Conservation (phyloP, 2,797 vertebrate species). For the Epinephelus awoara region DNA sequence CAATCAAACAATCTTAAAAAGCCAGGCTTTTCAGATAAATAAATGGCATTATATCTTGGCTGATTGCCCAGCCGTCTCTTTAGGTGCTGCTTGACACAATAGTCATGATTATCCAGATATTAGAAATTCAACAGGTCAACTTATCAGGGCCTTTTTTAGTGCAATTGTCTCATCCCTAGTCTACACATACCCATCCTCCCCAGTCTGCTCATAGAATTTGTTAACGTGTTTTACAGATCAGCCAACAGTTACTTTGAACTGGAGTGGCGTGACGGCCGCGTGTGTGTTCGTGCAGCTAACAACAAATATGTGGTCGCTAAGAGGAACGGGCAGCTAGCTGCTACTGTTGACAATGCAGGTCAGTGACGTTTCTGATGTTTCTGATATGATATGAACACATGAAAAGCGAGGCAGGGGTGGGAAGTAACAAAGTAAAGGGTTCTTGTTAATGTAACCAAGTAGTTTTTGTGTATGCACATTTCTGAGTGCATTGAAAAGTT, state of each 20-base stretch:
- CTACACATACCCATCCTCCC: not conserved
- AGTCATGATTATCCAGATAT: too few species aligned
- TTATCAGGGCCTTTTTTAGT: too few species aligned
- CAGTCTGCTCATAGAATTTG: slow-evolving; percentile 3
- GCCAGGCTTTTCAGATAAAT: too few species aligned
- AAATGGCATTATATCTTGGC: too few species aligned
- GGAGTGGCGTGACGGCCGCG: slow-evolving; percentile 92
- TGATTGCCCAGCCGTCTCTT: too few species aligned
- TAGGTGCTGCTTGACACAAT: too few species aligned
- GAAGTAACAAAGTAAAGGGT: not conserved
- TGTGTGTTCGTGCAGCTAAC: slow-evolving; percentile 92
- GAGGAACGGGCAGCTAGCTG: slow-evolving; percentile 96
- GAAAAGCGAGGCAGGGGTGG: too few species aligned
- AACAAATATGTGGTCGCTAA: slow-evolving; percentile 95
- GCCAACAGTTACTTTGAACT: slow-evolving; percentile 93
- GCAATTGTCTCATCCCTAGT: too few species aligned
- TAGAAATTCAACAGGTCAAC: too few species aligned
- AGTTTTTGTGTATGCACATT: not conserved
- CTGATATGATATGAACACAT: not conserved
- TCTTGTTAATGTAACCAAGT: not conserved
- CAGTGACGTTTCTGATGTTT: slow-evolving; percentile 53
- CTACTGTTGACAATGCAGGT: slow-evolving; percentile 93
- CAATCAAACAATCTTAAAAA: too few species aligned
- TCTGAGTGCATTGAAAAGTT: not conserved
- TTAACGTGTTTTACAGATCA: slow-evolving; percentile 83